Percentiles rank a stretch among this genome's conserved stretches.
Evolutionary conservation across 2,797 vertebrate genomes (phyloP).

Genomic region (Myripristis murdjan): DNA sequence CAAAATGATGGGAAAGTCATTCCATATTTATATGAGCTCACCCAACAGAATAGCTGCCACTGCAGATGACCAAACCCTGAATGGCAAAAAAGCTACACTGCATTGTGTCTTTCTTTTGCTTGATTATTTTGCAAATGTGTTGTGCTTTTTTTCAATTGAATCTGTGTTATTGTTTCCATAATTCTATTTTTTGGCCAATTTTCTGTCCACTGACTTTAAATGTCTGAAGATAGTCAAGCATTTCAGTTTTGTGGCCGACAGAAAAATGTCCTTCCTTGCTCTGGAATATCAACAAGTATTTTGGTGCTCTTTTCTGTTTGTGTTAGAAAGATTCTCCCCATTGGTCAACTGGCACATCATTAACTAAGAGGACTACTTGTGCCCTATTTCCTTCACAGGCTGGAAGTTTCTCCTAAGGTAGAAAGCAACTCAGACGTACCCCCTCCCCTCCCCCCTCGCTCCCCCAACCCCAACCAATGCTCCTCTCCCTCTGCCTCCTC

Average conservation of each 20-base stretch:
- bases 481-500: conserved; percentile 78
- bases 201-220: conserved; percentile 43
- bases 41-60: conserved; percentile 46
- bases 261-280: conserved; percentile 39
- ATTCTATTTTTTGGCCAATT: conserved; percentile 55
- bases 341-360: conserved; percentile 80
- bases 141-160: conserved; percentile 65
- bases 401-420: conserved; percentile 98
- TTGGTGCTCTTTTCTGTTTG: conserved; percentile 64
- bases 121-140: conserved; percentile 73
- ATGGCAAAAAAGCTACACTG: conserved; percentile 48
- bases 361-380: conserved; percentile 94
- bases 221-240: conserved; percentile 20
- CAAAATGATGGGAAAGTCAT: conserved; percentile 32
- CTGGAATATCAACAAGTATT: conserved; percentile 40
- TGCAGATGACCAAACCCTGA: conserved; percentile 46
- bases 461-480: conserved; percentile 75
- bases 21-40: conserved; percentile 54
- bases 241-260: conserved; percentile 15
- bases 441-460: conserved; percentile 86
- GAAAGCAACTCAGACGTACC: conserved; percentile 93
- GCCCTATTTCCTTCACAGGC: conserved; percentile 97
- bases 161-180: conserved; percentile 63
- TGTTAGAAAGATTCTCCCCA: conserved; percentile 72
- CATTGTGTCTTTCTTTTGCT: conserved; percentile 60